Conservation (phyloP, 2,113 vertebrate genomes). For the Bucco capensis region DNA sequence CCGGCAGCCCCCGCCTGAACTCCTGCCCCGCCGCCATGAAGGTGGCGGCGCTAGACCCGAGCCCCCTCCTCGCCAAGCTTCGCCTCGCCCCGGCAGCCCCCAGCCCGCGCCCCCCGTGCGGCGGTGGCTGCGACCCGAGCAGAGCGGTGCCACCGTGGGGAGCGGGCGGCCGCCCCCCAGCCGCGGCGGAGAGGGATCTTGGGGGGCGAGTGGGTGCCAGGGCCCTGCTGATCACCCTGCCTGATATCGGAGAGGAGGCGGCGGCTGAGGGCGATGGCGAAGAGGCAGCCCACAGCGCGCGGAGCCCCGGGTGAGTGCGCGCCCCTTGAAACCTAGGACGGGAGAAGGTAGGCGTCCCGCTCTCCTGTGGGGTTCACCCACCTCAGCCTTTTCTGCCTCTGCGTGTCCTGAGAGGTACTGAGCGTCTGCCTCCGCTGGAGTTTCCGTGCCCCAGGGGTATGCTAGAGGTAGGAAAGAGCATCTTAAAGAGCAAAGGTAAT, state of each 20-base stretch:
- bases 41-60: conserved; percentile 54
- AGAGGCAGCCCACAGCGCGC: not conserved
- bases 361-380: no score
- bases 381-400: no score
- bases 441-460: accelerated
- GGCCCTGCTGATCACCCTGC: conserved; percentile 39
- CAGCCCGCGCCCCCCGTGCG: not conserved
- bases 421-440: not conserved
- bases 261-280: not conserved
- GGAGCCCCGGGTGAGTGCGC: conserved; percentile 41
- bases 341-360: not conserved
- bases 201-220: not conserved
- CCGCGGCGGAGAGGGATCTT: not conserved
- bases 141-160: not conserved
- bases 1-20: not conserved
- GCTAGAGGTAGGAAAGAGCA: no score
- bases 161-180: not conserved
- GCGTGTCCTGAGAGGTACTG: not conserved
- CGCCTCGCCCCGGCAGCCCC: conserved; percentile 47
- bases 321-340: accelerated
- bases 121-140: not conserved
- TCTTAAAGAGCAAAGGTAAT: accelerated
- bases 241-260: conserved; percentile 69
- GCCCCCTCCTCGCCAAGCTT: conserved; percentile 54
- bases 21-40: conserved; percentile 39